phyloP scores from a whole-genome alignment of 2,888 invertebrate genomes.

The Bruchidius siliquastri region DNA sequence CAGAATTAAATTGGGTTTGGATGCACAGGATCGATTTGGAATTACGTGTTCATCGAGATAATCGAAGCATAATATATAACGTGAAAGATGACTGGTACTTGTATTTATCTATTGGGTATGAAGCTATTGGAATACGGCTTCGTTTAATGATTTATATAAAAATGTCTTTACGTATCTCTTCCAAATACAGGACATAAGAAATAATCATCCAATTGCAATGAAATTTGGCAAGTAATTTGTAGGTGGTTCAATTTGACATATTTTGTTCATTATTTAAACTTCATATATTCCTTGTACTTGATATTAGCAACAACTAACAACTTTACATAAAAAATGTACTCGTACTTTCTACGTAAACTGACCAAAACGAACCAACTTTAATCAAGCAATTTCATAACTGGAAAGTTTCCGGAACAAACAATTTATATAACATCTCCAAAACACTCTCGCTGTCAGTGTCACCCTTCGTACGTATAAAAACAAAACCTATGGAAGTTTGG shows the following conservation, averaged over 20 bases:
- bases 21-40: not conserved
- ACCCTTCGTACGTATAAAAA: not conserved
- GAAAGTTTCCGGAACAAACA: not conserved
- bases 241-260: no score
- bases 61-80: not conserved
- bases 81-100: not conserved
- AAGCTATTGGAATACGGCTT: no score
- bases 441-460: not conserved
- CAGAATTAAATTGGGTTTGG: not conserved
- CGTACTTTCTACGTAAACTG: no score
- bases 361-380: not conserved
- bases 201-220: no score
- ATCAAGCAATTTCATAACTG: not conserved
- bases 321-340: no score
- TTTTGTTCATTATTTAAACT: no score
- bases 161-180: no score
- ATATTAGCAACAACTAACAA: no score
- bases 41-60: not conserved
- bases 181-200: no score
- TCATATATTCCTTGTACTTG: no score
- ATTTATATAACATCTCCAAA: not conserved
- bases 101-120: not conserved
- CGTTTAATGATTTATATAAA: no score
- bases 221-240: no score
- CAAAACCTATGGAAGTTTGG: not conserved